Conservation (phyloP, 2,888 invertebrate species). For the Luffia ferchaultella region DNA sequence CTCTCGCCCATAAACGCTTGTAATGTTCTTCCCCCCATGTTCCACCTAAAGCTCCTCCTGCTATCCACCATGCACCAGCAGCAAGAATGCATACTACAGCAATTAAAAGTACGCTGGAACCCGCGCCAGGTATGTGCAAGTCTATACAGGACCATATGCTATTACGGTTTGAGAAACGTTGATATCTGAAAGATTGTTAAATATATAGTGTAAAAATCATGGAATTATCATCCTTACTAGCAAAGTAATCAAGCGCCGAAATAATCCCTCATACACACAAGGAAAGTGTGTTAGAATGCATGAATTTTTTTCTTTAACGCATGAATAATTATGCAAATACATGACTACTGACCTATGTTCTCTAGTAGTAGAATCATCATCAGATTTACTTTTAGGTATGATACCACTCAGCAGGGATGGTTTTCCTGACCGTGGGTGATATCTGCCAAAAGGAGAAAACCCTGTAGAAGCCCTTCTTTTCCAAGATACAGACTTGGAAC, state of each 20-base stretch:
- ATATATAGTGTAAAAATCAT: too few relatives aligned
- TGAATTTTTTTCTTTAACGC: too few relatives aligned
- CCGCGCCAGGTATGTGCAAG: conserved; percentile 32
- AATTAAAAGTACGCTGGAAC: conserved; percentile 39
- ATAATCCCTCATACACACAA: too few relatives aligned
- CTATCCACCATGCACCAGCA: conserved; percentile 50
- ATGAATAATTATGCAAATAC: too few relatives aligned
- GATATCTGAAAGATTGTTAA: conserved; percentile 41
- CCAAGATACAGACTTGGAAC: conserved; percentile 35
- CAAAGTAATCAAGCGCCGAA: too few relatives aligned
- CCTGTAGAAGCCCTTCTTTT: conserved; percentile 37
- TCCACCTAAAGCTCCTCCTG: conserved; percentile 45
- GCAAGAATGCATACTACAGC: conserved; percentile 30
- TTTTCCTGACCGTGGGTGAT: conserved; percentile 27
- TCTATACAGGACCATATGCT: conserved; percentile 29
- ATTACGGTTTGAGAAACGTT: conserved; percentile 41
- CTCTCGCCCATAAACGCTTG: conserved; percentile 22
- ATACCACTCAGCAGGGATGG: too few relatives aligned
- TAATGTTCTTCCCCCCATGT: conserved; percentile 57
- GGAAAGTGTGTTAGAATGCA: too few relatives aligned
- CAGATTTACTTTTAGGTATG: too few relatives aligned
- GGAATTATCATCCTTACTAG: too few relatives aligned
- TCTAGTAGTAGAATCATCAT: too few relatives aligned
- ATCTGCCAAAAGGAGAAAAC: conserved; percentile 47
- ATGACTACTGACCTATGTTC: too few relatives aligned